Evolutionary conservation across 1,140 invertebrate species (phyloP).

Genomic region (Drosophila burlai): DNA sequence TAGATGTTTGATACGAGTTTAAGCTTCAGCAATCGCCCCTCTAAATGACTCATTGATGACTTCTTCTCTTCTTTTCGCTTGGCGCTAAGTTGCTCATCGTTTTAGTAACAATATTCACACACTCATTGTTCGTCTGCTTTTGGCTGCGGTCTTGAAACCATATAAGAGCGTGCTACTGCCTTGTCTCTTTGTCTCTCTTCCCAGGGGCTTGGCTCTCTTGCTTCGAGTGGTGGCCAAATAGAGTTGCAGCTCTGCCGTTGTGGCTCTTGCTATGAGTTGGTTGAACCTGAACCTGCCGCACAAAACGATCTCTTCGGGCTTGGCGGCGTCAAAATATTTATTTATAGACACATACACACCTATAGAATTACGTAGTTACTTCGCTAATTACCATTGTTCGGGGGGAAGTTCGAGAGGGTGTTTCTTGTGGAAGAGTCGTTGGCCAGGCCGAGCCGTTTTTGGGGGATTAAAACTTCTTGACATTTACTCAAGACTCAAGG

Average conservation of each 20-base stretch:
- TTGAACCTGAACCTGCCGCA: slow-evolving; percentile 15
- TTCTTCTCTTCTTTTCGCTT: slow-evolving; percentile 45
- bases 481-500: slow-evolving; percentile 14
- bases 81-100: slow-evolving; percentile 60
- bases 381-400: slow-evolving; percentile 43
- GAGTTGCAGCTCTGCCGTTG: slow-evolving; percentile 1
- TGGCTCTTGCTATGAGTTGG: slow-evolving; percentile 24
- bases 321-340: slow-evolving; percentile 40
- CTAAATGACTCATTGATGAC: slow-evolving; percentile 25
- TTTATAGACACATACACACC: slow-evolving; percentile 48
- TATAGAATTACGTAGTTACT: slow-evolving; percentile 47
- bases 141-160: slow-evolving; percentile 75
- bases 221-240: too few relatives aligned
- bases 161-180: slow-evolving; percentile 52
- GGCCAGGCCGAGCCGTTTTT: slow-evolving; percentile 30
- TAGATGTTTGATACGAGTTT: slow-evolving; percentile 28
- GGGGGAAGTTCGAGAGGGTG: slow-evolving; percentile 20
- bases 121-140: slow-evolving; percentile 60
- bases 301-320: slow-evolving; percentile 33
- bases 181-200: slow-evolving; percentile 17
- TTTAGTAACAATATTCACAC: slow-evolving; percentile 62
- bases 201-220: slow-evolving; percentile 11
- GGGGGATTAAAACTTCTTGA: slow-evolving; percentile 11
- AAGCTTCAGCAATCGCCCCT: neutral
- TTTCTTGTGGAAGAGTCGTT: slow-evolving; percentile 24